Evolutionary conservation across 2,888 invertebrate genomes (phyloP).

Genomic region (Sinopyrophorus schimmeli): DNA sequence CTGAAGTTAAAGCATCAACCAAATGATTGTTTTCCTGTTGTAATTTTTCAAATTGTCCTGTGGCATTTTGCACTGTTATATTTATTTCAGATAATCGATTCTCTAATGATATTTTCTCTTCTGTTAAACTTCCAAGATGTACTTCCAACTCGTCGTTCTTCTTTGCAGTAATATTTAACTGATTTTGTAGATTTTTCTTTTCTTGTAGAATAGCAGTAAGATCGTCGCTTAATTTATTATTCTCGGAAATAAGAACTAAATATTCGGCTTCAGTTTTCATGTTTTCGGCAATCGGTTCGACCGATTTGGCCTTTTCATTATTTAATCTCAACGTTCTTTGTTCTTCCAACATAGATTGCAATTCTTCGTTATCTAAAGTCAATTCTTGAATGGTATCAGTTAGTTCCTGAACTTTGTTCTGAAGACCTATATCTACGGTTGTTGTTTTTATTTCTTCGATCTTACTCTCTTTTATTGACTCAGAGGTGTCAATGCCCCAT

Average conservation of each 20-base stretch:
- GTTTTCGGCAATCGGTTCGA: conserved; percentile 38
- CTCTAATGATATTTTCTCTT: conserved; percentile 22
- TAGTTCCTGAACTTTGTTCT: conserved; percentile 57
- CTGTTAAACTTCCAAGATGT: conserved; percentile 8
- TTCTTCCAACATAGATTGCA: conserved; percentile 62
- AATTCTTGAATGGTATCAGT: conserved; percentile 61
- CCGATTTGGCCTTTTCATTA: conserved; percentile 45
- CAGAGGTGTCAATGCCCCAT: conserved; percentile 54
- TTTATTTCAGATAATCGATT: conserved; percentile 26
- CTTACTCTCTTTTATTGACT: conserved; percentile 18
- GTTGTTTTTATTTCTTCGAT: conserved; percentile 6
- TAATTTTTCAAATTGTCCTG: conserved; percentile 42
- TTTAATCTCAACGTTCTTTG: conserved; percentile 52
- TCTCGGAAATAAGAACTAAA: conserved; percentile 35
- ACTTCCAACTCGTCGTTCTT: conserved; percentile 7
- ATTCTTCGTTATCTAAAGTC: conserved; percentile 64
- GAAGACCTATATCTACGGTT: conserved; percentile 19
- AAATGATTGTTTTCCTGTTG: conserved; percentile 42
- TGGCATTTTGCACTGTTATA: conserved; percentile 28
- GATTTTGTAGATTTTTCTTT: conserved; percentile 22
- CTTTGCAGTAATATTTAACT: conserved; percentile 17
- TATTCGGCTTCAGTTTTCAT: conserved; percentile 42
- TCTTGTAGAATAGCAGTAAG: conserved; percentile 9
- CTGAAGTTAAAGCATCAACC: conserved; percentile 40
- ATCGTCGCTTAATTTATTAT: conserved; percentile 38